Evolutionary conservation across 2,113 vertebrate species (phyloP).

Genomic region (Hemiprocne comata): DNA sequence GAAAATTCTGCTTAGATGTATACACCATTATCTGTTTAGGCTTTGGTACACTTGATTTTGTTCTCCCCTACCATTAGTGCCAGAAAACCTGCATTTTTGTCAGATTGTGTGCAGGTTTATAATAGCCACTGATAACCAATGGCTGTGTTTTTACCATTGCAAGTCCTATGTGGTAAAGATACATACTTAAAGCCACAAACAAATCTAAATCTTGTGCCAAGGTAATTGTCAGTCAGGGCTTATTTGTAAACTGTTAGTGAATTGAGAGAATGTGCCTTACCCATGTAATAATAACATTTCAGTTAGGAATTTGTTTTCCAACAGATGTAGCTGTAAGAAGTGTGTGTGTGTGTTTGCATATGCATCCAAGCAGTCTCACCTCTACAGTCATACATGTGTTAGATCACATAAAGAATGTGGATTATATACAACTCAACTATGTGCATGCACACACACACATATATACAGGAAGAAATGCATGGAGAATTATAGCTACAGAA

Average conservation of each 20-base stretch:
- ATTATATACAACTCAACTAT: background rate
- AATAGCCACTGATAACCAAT: background rate
- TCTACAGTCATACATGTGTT: background rate
- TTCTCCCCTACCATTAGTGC: background rate
- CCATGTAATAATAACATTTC: background rate
- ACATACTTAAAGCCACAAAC: background rate
- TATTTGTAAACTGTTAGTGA: background rate
- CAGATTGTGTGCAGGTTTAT: background rate
- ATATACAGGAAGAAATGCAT: no score
- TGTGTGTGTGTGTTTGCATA: background rate
- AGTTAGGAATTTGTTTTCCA: background rate
- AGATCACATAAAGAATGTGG: background rate
- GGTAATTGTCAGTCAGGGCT: background rate
- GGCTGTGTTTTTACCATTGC: background rate
- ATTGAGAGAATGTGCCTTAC: background rate
- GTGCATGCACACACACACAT: accelerated
- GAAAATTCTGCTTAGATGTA: background rate
- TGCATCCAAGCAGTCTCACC: background rate
- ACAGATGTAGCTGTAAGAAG: background rate
- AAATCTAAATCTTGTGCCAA: background rate
- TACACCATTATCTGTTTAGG: background rate
- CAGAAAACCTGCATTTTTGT: background rate
- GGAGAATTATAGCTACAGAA: background rate
- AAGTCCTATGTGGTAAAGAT: background rate
- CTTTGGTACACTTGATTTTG: background rate